Base-by-base conservation (phyloP, 2,797 vertebrate genomes). In the Ispidina lecontei region DNA sequence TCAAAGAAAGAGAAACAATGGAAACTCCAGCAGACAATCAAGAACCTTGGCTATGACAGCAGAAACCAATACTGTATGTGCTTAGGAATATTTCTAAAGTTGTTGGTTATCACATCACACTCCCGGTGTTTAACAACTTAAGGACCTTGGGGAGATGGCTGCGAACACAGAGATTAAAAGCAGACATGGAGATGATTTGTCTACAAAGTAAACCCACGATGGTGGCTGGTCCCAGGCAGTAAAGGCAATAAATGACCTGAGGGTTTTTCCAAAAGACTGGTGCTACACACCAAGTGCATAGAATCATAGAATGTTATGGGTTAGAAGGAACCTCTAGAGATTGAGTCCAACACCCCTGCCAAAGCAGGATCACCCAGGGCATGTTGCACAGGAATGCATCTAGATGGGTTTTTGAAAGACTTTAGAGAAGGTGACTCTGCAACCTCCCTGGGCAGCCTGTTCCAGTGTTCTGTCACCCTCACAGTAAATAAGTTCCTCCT, bases 61-160 rank as follows among this genome's bases (percentile, higher is more conserved):
- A 3, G 35, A 55, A 90, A 75, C 0, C 11, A 72, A 21, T 28
- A 12, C 0, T 8, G 3, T 3, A 31, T 0, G 0, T 52, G 17
- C 12, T 23, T 52, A 41, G 14, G 9, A 23, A 26, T 72, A 31
- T 59, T 89, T 76, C 56, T 47, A 43, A 84, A 87, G 20, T 7
- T 47, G 15, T 21, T 37, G 17, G 7, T 56, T 70, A 29, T 28
- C 12, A 35, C 12, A 74, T 31, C 29, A 43, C 21, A 6, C 1
- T 69, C 39, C 35, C 58, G 8, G 4, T 54, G 7, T 11, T 85
- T n/a, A 77, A 21, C 14, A 88, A 5, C 12, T 8, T 52, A 73
- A 67, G n/a, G 8, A 29, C 16, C 7, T 8, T 26, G 10, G 5
- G 25, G 23, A 77, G 5, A 35, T 39, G 25, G 19, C 7, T 67